Conservation (phyloP, 2,113 vertebrate genomes). For the Gallinago media region DNA sequence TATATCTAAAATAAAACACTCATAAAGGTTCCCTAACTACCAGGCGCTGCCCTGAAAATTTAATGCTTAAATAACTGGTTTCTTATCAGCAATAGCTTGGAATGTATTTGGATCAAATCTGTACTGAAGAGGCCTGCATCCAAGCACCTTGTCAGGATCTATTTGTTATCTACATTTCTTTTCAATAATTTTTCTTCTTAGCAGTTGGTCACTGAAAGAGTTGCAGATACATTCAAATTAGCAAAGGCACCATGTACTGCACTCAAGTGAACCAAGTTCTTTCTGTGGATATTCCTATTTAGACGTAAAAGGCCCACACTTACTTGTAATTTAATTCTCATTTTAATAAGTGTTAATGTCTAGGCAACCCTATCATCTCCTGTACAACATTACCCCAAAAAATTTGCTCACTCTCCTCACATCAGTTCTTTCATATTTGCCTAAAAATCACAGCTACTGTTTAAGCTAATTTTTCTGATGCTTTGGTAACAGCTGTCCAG, state of each 20-base stretch:
- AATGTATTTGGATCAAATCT: neutral
- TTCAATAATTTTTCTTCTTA: neutral
- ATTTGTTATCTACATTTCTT: neutral
- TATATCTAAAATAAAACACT: conserved; percentile 15
- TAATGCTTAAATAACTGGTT: neutral
- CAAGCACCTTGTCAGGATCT: neutral
- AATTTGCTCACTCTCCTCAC: neutral
- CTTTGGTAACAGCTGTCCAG: neutral
- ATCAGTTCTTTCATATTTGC: neutral
- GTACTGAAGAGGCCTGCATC: neutral
- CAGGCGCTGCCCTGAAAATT: neutral
- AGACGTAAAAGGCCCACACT: neutral
- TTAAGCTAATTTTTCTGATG: neutral
- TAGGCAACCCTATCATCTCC: neutral
- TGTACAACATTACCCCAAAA: neutral
- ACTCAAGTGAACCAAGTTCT: neutral
- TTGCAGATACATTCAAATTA: neutral
- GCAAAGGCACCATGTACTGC: neutral
- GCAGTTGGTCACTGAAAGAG: neutral
- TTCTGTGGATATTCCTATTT: neutral
- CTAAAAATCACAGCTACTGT: neutral
- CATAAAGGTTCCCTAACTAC: neutral
- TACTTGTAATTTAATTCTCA: neutral
- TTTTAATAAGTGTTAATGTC: neutral
- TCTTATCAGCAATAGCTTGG: neutral